These are phyloP conservation scores for Myopa testacea DNA, from an alignment of 2,888 invertebrate genomes.

Conservation along the genomic window DNA sequence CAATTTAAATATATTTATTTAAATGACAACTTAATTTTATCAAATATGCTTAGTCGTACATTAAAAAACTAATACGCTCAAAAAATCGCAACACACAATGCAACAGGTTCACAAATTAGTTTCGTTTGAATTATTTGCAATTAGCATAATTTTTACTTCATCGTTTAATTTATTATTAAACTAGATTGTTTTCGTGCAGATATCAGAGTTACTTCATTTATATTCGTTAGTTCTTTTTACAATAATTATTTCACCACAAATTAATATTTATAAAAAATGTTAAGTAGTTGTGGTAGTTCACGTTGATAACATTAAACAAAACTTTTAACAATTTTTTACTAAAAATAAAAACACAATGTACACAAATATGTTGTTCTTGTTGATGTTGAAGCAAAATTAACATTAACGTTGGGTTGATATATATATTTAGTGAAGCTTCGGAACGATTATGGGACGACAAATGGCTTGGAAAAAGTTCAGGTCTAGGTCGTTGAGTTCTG, in stretches of 20 bases:
- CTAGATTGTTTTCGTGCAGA: slow-evolving; percentile 49
- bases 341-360: slow-evolving; percentile 31
- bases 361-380: slow-evolving; percentile 31
- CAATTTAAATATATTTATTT: slow-evolving; percentile 36
- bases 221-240: slow-evolving; percentile 40
- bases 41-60: slow-evolving; percentile 36
- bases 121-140: slow-evolving; percentile 38
- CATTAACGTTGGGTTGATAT: slow-evolving; percentile 35
- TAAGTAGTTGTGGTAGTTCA: slow-evolving; percentile 37
- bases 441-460: slow-evolving; percentile 21
- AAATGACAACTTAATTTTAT: slow-evolving; percentile 21
- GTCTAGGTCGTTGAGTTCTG: slow-evolving; percentile 8
- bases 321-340: slow-evolving; percentile 24
- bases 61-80: slow-evolving; percentile 43
- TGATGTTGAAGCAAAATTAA: slow-evolving; percentile 27
- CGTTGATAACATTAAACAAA: slow-evolving; percentile 28
- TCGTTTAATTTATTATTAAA: slow-evolving; percentile 48
- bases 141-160: slow-evolving; percentile 32
- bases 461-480: slow-evolving; percentile 18
- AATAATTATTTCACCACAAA: slow-evolving; percentile 27
- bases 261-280: slow-evolving; percentile 41
- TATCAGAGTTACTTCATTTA: slow-evolving; percentile 40
- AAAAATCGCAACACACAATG: slow-evolving; percentile 46
- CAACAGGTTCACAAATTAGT: slow-evolving; percentile 50
- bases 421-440: background rate